Base-by-base conservation (phyloP, 2,797 vertebrate species). In the Euthynnus affinis region DNA sequence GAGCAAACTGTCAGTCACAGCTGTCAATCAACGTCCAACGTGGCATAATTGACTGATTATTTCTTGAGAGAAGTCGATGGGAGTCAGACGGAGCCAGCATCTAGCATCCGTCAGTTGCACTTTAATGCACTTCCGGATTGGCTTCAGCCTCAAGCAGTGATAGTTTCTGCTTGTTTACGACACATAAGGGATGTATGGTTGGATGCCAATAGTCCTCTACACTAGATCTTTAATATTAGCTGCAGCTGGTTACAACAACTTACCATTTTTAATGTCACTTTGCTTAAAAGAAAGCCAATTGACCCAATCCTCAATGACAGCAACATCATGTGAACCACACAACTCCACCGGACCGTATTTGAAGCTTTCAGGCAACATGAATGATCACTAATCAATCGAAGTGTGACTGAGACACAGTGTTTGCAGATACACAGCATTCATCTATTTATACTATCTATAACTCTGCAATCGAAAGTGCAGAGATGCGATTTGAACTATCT, bases 401-500 rank as follows among this genome's bases (percentile, higher is more conserved):
- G 27, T 52, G 48, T 57, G 55, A 48, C 48, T 63, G 34, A 32
- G 59, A 48, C 15, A 9, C 37, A 14, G 17, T 25, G n/a, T 55
- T 63, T 51, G 60, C 60, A 53, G 46, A 57, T 42, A 18, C 20
- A 0, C 9, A 0, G 7, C 29, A 55, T 44, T 74, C 42, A 2
- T 17, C 32, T 13, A 40, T 58, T 46, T 27, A 62, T 79, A 61
- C 32, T 13, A 40, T 58, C 51, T 27, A 62, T 79, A 61, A 76
- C 81, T 83, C 67, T 74, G 7, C 49, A 68, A 53, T 51, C 63
- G 57, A 34, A 55, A 42, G 34, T 49, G 44, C 23, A 3, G 51
- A 52, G 40, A 80, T 60, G 22, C 57, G 29, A 82, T 74, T 25
- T 49, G n/a, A 76, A 62, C 40, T 44, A 58, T 71, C 4, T n/a